Percentiles rank a stretch among this genome's conserved stretches.
These are phyloP conservation scores for Microtus pennsylvanicus DNA, from an alignment of 2,113 vertebrate species.

Conservation along the genomic window DNA sequence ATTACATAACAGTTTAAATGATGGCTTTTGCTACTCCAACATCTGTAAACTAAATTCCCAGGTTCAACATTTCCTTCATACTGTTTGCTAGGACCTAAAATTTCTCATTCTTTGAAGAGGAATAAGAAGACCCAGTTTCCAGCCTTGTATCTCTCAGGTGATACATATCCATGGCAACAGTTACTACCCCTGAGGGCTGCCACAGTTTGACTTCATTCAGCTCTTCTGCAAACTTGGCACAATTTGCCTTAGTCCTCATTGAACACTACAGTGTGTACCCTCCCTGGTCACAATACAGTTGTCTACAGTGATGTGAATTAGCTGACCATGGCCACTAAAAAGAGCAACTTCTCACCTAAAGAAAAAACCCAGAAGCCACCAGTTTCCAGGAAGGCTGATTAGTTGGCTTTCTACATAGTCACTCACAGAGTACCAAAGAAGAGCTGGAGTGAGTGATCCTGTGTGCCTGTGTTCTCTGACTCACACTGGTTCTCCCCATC, in stretches of 20 bases:
- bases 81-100: neutral
- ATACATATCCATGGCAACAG: neutral
- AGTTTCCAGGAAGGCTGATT: neutral
- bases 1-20: neutral
- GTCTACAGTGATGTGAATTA: neutral
- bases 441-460: fast-evolving
- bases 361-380: neutral
- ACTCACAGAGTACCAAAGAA: neutral
- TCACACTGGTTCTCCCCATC: neutral
- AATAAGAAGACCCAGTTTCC: neutral
- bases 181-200: neutral
- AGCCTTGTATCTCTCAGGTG: neutral
- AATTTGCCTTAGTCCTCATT: neutral
- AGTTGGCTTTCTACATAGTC: neutral
- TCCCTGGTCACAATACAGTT: neutral
- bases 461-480: neutral
- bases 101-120: neutral
- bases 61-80: neutral
- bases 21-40: neutral
- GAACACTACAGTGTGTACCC: neutral
- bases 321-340: neutral
- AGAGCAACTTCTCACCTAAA: neutral
- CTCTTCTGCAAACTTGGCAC: neutral
- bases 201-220: neutral
- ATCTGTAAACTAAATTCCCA: neutral